Evolutionary conservation across 2,113 vertebrate species (phyloP).

Genomic region (Serinus canaria): DNA sequence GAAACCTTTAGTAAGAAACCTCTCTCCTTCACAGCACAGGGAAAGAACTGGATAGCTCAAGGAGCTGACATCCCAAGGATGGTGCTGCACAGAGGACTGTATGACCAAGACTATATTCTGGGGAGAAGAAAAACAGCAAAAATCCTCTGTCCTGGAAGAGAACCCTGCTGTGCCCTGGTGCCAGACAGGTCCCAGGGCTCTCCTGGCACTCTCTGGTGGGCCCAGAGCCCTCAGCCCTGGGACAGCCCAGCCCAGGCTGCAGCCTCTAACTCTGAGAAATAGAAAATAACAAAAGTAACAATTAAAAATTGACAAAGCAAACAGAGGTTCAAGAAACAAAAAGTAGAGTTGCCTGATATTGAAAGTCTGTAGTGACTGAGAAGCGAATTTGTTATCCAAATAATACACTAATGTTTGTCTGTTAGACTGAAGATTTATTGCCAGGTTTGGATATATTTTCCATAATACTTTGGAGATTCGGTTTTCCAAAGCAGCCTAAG

Average conservation of each 20-base stretch:
- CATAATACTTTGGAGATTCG: background rate
- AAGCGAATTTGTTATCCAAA: background rate
- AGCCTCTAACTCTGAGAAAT: accelerated
- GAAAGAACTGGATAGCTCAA: accelerated
- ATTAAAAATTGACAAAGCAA: background rate
- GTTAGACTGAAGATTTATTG: background rate
- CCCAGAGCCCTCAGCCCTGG: accelerated
- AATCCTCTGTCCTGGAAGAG: accelerated
- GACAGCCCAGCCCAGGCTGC: accelerated
- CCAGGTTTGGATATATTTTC: background rate
- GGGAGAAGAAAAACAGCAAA: background rate
- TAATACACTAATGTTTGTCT: accelerated
- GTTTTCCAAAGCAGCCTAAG: background rate
- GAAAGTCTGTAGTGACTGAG: background rate
- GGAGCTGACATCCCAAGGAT: background rate
- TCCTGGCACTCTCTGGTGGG: accelerated
- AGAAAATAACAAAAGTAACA: background rate
- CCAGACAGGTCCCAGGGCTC: accelerated
- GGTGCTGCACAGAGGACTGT: background rate
- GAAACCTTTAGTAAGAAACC: background rate
- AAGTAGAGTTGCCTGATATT: background rate
- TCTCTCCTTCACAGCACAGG: accelerated
- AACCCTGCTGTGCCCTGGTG: accelerated
- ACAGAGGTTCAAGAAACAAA: too few species aligned
- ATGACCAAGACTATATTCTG: too few species aligned